phyloP scores from a whole-genome alignment of 2,888 invertebrate genomes.

The Drosophila austrosaltans region DNA sequence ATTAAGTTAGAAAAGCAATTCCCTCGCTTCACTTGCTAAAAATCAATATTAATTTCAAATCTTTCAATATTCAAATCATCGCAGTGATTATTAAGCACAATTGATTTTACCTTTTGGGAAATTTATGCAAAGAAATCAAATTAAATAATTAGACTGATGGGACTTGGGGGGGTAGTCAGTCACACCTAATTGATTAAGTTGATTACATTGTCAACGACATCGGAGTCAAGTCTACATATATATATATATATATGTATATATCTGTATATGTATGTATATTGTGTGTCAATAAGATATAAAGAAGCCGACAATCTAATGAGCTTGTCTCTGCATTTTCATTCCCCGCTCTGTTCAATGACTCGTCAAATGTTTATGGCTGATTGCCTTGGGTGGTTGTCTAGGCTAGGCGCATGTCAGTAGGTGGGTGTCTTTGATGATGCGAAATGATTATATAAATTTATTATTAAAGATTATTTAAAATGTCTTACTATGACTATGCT shows the following conservation, averaged over 20 bases:
- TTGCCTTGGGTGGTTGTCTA: slow-evolving; percentile 29
- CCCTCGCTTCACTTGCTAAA: background rate
- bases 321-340: slow-evolving; percentile 14
- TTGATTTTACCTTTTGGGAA: slow-evolving; percentile 33
- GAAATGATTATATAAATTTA: slow-evolving; percentile 42
- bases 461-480: slow-evolving; percentile 25
- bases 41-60: slow-evolving; percentile 12
- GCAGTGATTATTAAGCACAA: background rate
- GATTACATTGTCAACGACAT: slow-evolving; percentile 56
- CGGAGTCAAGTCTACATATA: background rate
- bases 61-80: background rate
- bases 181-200: slow-evolving; percentile 69
- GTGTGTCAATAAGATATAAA: slow-evolving; percentile 31
- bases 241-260: background rate
- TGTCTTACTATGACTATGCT: background rate
- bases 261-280: background rate
- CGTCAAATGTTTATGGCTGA: slow-evolving; percentile 41
- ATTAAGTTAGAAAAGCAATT: background rate
- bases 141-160: slow-evolving; percentile 63
- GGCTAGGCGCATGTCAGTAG: slow-evolving; percentile 24
- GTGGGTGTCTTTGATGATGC: slow-evolving; percentile 47
- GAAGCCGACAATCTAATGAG: slow-evolving; percentile 44
- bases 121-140: slow-evolving; percentile 65
- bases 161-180: slow-evolving; percentile 36
- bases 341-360: slow-evolving; percentile 33